Conservation (phyloP, 2,888 invertebrate genomes). For the Melieria crassipennis region DNA sequence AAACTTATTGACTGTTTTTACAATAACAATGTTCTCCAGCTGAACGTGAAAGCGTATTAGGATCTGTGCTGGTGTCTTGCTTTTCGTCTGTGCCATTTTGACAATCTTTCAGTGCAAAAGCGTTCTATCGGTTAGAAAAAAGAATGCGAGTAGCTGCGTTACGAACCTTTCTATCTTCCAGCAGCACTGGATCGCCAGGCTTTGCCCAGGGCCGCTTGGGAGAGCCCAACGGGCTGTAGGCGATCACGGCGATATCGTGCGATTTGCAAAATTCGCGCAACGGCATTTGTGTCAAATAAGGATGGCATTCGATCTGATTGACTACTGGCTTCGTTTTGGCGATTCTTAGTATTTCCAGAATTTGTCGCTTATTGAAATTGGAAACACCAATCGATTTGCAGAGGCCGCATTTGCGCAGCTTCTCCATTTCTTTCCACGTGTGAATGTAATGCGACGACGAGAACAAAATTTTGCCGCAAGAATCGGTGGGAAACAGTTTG, state of each 20-base stretch:
- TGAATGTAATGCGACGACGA: conserved; percentile 78
- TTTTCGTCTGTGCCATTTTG: conserved; percentile 69
- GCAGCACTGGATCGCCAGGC: conserved; percentile 74
- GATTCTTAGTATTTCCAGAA: conserved; percentile 71
- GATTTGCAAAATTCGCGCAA: conserved; percentile 76
- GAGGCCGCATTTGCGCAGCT: conserved; percentile 73
- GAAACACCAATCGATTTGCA: conserved; percentile 75
- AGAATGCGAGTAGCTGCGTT: no score
- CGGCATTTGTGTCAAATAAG: conserved; percentile 77
- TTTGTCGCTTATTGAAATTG: conserved; percentile 82
- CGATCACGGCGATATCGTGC: conserved; percentile 75
- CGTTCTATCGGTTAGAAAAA: no score
- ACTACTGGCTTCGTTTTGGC: conserved; percentile 73
- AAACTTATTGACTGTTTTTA: conserved; percentile 81
- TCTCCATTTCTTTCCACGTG: conserved; percentile 80
- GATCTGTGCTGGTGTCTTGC: conserved; percentile 74
- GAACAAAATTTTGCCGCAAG: conserved; percentile 70
- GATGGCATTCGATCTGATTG: conserved; percentile 80
- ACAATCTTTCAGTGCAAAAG: conserved; percentile 68
- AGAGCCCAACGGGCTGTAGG: conserved; percentile 85
- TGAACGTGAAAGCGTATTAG: conserved; percentile 75
- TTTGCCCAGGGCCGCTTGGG: conserved; percentile 80
- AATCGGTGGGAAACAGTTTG: conserved; percentile 70
- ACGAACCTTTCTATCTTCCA: conserved; percentile 75
- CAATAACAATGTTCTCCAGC: conserved; percentile 78